Evolutionary conservation across 1,140 invertebrate species (phyloP).

Genomic region (Scylla paramamosain): DNA sequence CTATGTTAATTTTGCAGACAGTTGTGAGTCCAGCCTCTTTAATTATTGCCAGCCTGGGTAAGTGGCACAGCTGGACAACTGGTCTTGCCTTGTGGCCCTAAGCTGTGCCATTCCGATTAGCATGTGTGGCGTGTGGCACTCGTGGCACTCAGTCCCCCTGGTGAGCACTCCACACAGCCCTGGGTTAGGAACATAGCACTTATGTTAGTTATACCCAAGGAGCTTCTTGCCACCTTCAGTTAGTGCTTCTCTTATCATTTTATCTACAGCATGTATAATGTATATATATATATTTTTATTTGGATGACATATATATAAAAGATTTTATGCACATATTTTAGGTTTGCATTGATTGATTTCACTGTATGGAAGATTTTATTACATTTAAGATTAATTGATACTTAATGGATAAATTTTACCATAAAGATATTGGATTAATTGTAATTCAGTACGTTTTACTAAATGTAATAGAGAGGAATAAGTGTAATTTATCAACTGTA

Average conservation of each 20-base stretch:
- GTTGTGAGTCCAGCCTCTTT: neutral
- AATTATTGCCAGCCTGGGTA: neutral
- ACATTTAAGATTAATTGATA: neutral
- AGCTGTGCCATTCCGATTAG: neutral
- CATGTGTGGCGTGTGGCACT: neutral
- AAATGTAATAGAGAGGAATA: neutral
- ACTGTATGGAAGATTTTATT: neutral
- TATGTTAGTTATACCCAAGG: neutral
- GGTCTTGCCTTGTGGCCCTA: neutral
- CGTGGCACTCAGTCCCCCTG: neutral
- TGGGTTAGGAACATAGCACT: neutral
- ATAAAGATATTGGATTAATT: neutral
- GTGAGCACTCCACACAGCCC: neutral
- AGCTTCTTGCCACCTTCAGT: neutral
- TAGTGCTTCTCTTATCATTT: neutral
- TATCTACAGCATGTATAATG: neutral
- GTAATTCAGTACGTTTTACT: neutral
- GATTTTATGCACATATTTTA: neutral
- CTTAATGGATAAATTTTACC: neutral
- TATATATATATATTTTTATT: neutral
- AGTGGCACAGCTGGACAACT: neutral
- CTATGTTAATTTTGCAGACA: neutral
- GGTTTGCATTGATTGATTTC: neutral
- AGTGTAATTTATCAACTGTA: neutral
- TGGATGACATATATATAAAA: neutral